Evolutionary conservation across 2,888 invertebrate genomes (phyloP).

Genomic region (Lamproptera curius): DNA sequence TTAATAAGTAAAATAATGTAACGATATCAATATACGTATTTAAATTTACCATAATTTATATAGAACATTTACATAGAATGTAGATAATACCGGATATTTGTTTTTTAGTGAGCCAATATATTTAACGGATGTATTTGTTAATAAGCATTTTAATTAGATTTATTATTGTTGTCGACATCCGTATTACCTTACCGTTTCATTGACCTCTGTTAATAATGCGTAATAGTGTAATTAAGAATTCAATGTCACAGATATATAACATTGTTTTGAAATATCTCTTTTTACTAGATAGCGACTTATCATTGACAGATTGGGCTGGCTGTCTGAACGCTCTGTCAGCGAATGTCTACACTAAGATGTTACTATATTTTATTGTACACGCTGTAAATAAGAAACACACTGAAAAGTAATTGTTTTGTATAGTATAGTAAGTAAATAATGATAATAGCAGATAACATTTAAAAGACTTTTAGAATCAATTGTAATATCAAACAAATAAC

Average conservation of each 20-base stretch:
- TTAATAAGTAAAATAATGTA: background rate
- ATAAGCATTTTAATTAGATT: background rate
- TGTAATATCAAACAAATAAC: too few relatives aligned
- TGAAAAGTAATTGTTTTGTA: too few relatives aligned
- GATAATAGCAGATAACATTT: too few relatives aligned
- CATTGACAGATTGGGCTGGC: conserved; percentile 1
- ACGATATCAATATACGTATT: background rate
- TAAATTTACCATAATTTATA: background rate
- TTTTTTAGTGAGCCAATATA: too few relatives aligned
- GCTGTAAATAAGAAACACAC: too few relatives aligned
- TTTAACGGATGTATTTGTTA: background rate
- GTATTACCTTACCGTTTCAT: conserved; percentile 3
- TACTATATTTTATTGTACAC: too few relatives aligned
- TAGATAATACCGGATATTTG: background rate
- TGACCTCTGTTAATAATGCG: background rate
- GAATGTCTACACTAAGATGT: too few relatives aligned
- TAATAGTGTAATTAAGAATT: background rate
- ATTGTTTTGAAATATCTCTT: conserved; percentile 6
- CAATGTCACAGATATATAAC: background rate
- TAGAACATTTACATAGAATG: background rate
- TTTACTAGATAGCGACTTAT: background rate
- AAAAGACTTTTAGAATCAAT: too few relatives aligned
- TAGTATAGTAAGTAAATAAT: too few relatives aligned
- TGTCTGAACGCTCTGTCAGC: too few relatives aligned
- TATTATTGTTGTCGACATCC: background rate